Evolutionary conservation across 2,113 vertebrate genomes (phyloP).

Genomic region (Dasyprocta punctata): DNA sequence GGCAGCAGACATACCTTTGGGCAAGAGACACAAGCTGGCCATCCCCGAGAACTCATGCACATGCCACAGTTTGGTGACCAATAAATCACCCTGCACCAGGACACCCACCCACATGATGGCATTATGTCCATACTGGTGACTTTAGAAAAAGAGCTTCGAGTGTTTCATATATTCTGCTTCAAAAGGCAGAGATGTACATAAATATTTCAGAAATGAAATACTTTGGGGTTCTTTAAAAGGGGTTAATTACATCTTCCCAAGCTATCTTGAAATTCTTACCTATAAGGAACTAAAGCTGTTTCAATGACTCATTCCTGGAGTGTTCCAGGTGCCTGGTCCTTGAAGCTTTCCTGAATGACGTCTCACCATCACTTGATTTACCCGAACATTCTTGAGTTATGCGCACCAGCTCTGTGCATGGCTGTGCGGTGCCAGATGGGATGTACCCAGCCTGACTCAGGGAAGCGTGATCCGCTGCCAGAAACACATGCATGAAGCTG

Average conservation of each 20-base stretch:
- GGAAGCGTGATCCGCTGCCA: no score
- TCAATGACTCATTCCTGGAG: neutral
- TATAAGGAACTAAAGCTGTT: neutral
- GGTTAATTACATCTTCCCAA: neutral
- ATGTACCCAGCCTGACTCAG: neutral
- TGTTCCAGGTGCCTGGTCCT: neutral
- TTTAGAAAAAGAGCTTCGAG: neutral
- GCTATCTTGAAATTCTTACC: neutral
- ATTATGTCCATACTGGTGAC: neutral
- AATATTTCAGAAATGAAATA: neutral
- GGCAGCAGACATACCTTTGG: neutral
- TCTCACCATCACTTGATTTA: rapidly evolving
- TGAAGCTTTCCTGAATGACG: rapidly evolving
- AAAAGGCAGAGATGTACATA: neutral
- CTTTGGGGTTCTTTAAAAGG: neutral
- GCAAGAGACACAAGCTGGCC: neutral
- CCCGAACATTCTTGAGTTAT: rapidly evolving
- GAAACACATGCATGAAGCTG: neutral
- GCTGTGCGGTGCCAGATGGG: no score
- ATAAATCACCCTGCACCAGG: no score
- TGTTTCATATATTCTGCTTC: neutral
- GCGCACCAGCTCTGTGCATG: neutral
- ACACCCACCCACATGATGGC: neutral
- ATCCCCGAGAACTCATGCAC: neutral
- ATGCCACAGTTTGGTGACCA: no score